Evolutionary conservation across 2,113 vertebrate genomes (phyloP).

Genomic region (Dipodomys ordii): DNA sequence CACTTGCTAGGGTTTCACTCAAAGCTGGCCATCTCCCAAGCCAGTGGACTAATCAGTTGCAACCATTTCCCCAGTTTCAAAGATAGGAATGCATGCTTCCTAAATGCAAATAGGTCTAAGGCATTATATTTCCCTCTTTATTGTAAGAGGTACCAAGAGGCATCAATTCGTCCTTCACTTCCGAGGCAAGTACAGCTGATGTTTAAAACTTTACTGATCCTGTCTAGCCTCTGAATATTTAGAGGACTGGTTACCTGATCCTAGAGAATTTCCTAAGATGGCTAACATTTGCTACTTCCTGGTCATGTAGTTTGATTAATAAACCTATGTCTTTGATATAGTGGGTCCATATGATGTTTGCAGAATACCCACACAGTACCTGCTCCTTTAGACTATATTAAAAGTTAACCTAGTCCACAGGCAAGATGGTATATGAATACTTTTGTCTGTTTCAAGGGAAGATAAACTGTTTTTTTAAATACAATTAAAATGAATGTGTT

Average conservation of each 20-base stretch:
- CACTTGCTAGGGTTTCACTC: neutral
- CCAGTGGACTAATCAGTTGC: constrained; percentile 25
- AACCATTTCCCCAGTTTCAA: neutral
- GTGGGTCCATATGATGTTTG: neutral
- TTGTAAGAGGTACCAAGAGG: neutral
- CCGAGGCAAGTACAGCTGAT: neutral
- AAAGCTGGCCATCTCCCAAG: neutral
- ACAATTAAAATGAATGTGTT: neutral
- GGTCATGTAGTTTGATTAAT: neutral
- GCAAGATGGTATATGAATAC: neutral
- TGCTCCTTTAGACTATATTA: constrained; percentile 30
- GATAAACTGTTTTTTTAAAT: neutral
- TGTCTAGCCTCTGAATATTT: neutral
- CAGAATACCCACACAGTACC: neutral
- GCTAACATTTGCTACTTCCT: neutral
- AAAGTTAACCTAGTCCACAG: neutral
- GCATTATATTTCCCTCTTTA: neutral
- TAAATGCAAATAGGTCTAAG: neutral
- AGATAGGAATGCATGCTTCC: neutral
- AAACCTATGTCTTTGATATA: constrained; percentile 7
- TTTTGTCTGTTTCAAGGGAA: neutral
- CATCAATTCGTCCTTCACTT: neutral
- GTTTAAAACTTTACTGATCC: neutral
- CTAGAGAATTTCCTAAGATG: neutral
- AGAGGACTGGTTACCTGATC: neutral